A percentile compares a stretch with the other conserved stretches of the same genome.
These are phyloP conservation scores for Drosophila putrida DNA, from an alignment of 2,888 invertebrate genomes.

Conservation along the genomic window DNA sequence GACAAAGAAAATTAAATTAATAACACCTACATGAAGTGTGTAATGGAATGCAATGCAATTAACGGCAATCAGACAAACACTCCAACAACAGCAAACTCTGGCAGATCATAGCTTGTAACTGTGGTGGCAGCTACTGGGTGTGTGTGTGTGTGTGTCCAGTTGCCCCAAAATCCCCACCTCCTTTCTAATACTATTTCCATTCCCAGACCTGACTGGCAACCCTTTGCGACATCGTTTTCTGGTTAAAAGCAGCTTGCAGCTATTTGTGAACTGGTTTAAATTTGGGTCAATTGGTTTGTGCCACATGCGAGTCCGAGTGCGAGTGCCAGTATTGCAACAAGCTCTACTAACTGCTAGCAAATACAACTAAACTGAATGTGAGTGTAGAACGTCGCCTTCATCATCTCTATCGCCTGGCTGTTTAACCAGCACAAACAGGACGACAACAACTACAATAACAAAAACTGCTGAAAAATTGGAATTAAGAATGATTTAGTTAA, in stretches of 20 bases:
- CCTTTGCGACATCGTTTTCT: conserved; percentile 35
- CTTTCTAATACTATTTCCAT: neutral
- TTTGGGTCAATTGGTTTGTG: conserved; percentile 79
- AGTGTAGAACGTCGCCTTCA: conserved; percentile 22
- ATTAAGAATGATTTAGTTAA: neutral
- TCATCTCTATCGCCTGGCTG: conserved; percentile 14
- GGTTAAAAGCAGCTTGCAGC: conserved; percentile 71
- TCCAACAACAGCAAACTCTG: neutral
- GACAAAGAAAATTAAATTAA: conserved; percentile 59
- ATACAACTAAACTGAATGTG: conserved; percentile 38
- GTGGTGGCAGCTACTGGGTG: conserved; percentile 13
- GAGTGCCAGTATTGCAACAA: conserved; percentile 25
- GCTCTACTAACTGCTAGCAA: conserved; percentile 28
- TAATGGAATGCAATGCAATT: conserved; percentile 70
- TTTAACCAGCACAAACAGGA: conserved; percentile 38
- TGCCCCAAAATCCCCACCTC: neutral
- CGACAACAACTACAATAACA: conserved; percentile 32
- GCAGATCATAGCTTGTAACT: neutral
- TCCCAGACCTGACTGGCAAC: conserved; percentile 1
- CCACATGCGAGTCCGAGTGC: conserved; percentile 52
- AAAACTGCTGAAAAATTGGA: conserved; percentile 16
- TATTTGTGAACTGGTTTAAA: conserved; percentile 75
- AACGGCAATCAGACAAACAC: conserved; percentile 54
- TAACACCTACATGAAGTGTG: conserved; percentile 63
- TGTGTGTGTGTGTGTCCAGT: neutral